Base-by-base conservation (phyloP, 37 sponge, comb jelly and placozoan genomes). In the Chondrilla cf. caribensis region DNA sequence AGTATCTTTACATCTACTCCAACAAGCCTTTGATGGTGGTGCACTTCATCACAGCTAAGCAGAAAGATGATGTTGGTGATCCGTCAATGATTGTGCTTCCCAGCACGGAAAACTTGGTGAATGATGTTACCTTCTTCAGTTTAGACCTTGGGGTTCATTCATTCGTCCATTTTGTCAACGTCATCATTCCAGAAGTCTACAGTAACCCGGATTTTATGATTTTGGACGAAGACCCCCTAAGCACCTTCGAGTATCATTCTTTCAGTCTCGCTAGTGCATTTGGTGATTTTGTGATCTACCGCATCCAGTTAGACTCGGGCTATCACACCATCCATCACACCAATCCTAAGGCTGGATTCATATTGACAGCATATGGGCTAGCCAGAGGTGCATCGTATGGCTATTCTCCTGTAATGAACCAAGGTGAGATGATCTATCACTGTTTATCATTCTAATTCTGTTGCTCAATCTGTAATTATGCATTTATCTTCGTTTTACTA, bases 371-470 rank as follows among this genome's bases (percentile, higher is more conserved):
- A 25, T 73, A 73, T 37, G 76, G 43, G 1, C 21, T 73, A 39
- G 76, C 76, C 2, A 0, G 0, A 40, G 43, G 22, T 1, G 15
- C 76, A 9, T 36, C 43, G 24, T 73, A 73, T 39, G 76, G 76
- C 1, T 73, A 73, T 22, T 18, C 24, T 42, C 76, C 76, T 40
- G 76, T 41, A 38, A 2, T 73, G 25, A 73, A 73, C 41, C 76
- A 73, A 73, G 76, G 76, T 73, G 6, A 25, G 44, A 18, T 40
- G 2, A 8, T 39, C 11, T 47, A 47, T 14, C 51, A 14, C 51
- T 47, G 11, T 47, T 47, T 14, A 47, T 67, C 26, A 67, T 17
- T 67, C 31, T 33, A 67, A 33, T 17, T 67, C 14, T 33, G 35
- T 33, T 29, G 11, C 2, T 4, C 22, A 25, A 59, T 2, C 2